Percentiles rank a stretch among this genome's conserved stretches.
phyloP scores from a whole-genome alignment of 2,888 invertebrate species.

The Electrophaes corylata region DNA sequence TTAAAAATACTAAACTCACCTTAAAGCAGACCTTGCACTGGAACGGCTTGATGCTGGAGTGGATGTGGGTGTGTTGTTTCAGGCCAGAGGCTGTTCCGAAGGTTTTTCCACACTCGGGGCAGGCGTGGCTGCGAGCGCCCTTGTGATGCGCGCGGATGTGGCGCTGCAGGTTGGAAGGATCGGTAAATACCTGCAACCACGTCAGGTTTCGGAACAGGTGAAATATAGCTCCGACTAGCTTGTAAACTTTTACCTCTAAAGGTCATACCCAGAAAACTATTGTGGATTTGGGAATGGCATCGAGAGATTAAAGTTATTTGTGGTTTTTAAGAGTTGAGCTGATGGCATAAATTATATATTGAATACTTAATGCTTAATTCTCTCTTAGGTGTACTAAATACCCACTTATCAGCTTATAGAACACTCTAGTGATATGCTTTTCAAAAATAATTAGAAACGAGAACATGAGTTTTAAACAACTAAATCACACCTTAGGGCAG shows the following conservation, averaged over 20 bases:
- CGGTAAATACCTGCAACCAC: slow-evolving; percentile 94
- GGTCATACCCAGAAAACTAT: not conserved
- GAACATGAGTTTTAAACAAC: slow-evolving; percentile 8
- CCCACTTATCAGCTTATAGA: too few species aligned
- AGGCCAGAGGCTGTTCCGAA: slow-evolving; percentile 98
- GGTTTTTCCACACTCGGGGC: slow-evolving; percentile 99
- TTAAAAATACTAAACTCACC: slow-evolving; percentile 73
- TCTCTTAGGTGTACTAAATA: too few species aligned
- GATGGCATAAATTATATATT: not conserved
- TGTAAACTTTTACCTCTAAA: slow-evolving; percentile 10
- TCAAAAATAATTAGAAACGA: too few species aligned
- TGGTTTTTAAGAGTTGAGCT: slow-evolving; percentile 14
- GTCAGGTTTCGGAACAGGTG: slow-evolving; percentile 78
- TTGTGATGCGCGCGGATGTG: slow-evolving; percentile 98
- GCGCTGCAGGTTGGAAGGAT: slow-evolving; percentile 97
- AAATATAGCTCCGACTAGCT: slow-evolving; percentile 40
- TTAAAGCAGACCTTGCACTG: slow-evolving; percentile 98
- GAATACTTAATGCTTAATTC: too few species aligned
- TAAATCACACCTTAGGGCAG: slow-evolving; percentile 89
- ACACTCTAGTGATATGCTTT: too few species aligned
- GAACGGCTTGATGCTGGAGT: slow-evolving; percentile 99
- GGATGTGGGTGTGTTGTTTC: slow-evolving; percentile 99
- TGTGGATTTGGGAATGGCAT: slow-evolving; percentile 1
- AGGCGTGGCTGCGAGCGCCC: slow-evolving; percentile 98
- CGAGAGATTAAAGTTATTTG: slow-evolving; percentile 13